Base-by-base conservation (phyloP, 2,113 vertebrate species). In the Aegotheles bennettii region DNA sequence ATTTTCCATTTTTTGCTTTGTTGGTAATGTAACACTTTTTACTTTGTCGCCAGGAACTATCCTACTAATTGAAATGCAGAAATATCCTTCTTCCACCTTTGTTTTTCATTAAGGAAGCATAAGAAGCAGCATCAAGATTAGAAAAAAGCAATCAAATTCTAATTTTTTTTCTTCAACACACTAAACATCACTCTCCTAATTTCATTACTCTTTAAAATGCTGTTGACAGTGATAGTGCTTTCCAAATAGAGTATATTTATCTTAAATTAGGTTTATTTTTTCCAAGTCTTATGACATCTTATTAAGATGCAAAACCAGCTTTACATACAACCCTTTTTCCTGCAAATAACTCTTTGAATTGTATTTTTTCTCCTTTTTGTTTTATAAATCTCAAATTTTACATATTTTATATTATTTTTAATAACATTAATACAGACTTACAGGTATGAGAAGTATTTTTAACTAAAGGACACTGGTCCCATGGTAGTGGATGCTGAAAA, bases 401-500 rank as follows among this genome's bases (percentile, higher is more conserved):
- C 36, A 18, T 13, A 33, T 16, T 76, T 78, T 26, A 24, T 7
- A 69, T 38, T 3, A 79, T 26, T 85, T 83, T 88, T 65, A 78
- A 38, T 33, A 87, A 51, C 8, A 67, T 47, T 51, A 40, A 67
- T 16, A 64, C 1, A 80, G 15, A 94, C 99, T 99, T 97, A 99
- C 99, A 98, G 69, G 98, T 98, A 57, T 92, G 98, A 82, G 98
- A 99, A 89, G 97, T 90, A 95, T 99, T 99, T 98, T 99, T 99
- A 95, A 99, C 96, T 83, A 99, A 98, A 29, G 99, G 99, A 97
- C 99, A 99, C 86, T 99, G 99, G 40, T 99, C 98, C 99, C 99
- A 99, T 0, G 99, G 99, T 74, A 99, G 98, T 1, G 99, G 99
- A 40, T 99, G 98, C 96, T 99, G 99, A 97, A 99, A 99, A 93